Evolutionary conservation across 2,113 vertebrate species (phyloP).

Genomic region (Salvelinus namaycush): DNA sequence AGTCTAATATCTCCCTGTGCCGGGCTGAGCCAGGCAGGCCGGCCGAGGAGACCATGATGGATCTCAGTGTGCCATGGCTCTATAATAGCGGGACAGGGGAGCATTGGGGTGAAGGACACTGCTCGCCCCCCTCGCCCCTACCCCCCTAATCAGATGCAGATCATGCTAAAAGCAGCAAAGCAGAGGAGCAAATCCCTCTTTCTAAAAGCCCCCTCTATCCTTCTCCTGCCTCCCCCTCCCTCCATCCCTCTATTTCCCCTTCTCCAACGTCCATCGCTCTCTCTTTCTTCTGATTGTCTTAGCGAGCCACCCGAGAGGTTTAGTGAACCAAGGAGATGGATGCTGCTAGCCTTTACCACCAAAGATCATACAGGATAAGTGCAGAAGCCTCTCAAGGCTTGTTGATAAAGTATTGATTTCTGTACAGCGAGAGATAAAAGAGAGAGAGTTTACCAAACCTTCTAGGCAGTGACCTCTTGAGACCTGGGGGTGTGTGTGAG

Average conservation of each 20-base stretch:
- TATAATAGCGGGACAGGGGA: conserved; percentile 80
- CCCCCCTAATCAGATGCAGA: conserved; percentile 92
- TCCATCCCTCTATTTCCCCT: conserved; percentile 65
- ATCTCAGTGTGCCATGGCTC: conserved; percentile 74
- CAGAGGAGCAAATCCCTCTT: conserved; percentile 96
- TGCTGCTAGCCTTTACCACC: conserved; percentile 90
- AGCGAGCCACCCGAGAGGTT: conserved; percentile 69
- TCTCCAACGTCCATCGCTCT: conserved; percentile 63
- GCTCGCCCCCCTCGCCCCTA: neutral
- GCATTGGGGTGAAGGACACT: conserved; percentile 93
- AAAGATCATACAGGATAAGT: conserved; percentile 98
- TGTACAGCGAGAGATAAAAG: conserved; percentile 39
- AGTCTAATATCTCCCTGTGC: conserved; percentile 70
- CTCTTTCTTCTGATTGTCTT: conserved; percentile 78
- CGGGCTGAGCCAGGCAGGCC: conserved; percentile 59
- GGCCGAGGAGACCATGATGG: conserved; percentile 72
- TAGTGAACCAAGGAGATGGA: conserved; percentile 71
- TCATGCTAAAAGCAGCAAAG: conserved; percentile 93
- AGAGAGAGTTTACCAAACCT: conserved; percentile 95
- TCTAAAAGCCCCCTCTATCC: conserved; percentile 71
- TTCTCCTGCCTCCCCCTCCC: conserved; percentile 24
- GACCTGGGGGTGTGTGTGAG: conserved; percentile 85
- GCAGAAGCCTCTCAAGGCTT: conserved; percentile 94
- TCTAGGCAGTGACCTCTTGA: conserved; percentile 92
- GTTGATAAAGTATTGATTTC: conserved; percentile 99